Base-by-base conservation (phyloP, 2,797 vertebrate genomes). In the Molossus molossus region DNA sequence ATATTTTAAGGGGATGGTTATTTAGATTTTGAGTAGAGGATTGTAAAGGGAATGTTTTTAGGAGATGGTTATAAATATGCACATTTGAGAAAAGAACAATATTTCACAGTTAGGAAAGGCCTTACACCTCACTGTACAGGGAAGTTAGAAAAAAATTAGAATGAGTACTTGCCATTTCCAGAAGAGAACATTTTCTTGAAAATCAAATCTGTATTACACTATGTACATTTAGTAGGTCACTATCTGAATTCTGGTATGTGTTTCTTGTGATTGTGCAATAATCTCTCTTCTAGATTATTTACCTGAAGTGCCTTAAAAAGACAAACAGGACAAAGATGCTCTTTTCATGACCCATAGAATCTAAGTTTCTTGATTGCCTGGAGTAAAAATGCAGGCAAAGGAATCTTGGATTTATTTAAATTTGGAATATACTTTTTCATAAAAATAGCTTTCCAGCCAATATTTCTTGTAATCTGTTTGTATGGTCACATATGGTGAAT, bases 31-130 rank as follows among this genome's bases (percentile, higher is more conserved):
- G 23, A 58, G 4, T 79, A 79, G 48, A 21, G 9, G 81, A 67
- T n/a, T 69, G 55, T 58, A 84, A 60, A 90, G 76, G 15, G 23
- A 76, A n/a, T 80, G 3, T 60, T 58, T 73, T 86, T 58, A 79
- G n/a, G 23, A 15, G 57, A 92, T 77, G 37, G 37, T 50, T 96
- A 62, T 37, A 94, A 93, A 96, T 85, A 80, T 92, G 18, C 48
- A 86, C 58, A 33, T 73, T 76, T 70, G 67, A 73, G 40, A 53
- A 80, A 37, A 95, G 48, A 37, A n/a, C 48, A 69, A 53, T 5
- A 60, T 60, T 84, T 79, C 84, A 55, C 3, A 70, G 4, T 58
- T 60, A 82, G 76, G 76, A 45, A 81, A 87, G 7, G 1, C 27
- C 17, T 57, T 77, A 48, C 29, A 2, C 1, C 2, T 15, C 27